Base-by-base conservation (phyloP, 2,797 vertebrate genomes). In the Oreortyx pictus region DNA sequence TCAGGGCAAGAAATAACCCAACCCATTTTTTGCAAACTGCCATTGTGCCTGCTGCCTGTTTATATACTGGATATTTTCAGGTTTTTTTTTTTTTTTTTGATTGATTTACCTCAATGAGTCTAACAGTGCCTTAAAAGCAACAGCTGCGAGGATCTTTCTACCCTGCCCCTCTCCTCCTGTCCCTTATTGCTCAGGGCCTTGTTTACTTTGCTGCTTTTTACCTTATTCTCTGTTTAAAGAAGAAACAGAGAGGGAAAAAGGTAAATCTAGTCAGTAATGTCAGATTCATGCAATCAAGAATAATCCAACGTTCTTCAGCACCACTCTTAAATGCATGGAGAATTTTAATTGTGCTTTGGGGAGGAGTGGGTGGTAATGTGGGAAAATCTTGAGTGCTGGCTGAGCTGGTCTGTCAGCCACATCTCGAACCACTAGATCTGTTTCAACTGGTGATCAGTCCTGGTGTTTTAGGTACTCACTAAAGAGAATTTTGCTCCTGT, bases 401-500 rank as follows among this genome's bases (percentile, higher is more conserved):
- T 66, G 46, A 92, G 56, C 16, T 92, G 85, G 75, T 54, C 66
- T 85, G 8, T 75, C 47, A 43, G 59, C 78, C 74, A 80, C 52
- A 85, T 17, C 62, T 39, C 59, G 93, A 83, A 33, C 66, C 73
- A 78, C 62, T 64, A 87, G 68, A 75, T 72, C 41, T 78, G 62
- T 62, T 87, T 87, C 75, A 78, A 39, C 15, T 59, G 65, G 27
- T 4, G 3, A 37, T 75, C 84, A 89, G 92, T 83, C 50, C 79
- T 95, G 62, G 70, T 94, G 86, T 49, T 72, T 56, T 50, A 44
- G 88, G 68, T 50, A 20, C 70, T 80, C 81, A 65, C 24, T 61
- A 41, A 72, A 93, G 70, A 75, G 12, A 59, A 66, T 90, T 81
- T 62, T 86, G 43, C 86, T 94, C 66, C 57, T 96, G 43, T 89